Evolutionary conservation across 2,888 invertebrate genomes (phyloP).

Genomic region (Limulus polyphemus): DNA sequence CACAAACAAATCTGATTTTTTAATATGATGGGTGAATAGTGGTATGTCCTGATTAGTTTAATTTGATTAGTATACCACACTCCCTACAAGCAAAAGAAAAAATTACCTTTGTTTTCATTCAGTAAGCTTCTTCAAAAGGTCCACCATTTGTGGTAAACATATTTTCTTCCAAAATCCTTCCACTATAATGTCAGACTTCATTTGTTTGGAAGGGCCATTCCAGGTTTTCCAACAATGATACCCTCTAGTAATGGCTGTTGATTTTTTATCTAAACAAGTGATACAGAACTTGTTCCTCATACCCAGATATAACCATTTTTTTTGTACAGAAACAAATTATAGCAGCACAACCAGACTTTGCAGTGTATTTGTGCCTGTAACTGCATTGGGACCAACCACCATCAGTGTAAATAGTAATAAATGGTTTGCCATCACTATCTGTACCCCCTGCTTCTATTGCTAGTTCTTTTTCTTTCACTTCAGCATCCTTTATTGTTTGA

Average conservation of each 20-base stretch:
- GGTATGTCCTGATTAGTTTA: too few species aligned
- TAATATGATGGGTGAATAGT: too few species aligned
- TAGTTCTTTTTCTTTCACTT: background rate
- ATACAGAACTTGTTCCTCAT: background rate
- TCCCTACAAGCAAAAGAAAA: too few species aligned
- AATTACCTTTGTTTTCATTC: too few species aligned
- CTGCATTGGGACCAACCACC: background rate
- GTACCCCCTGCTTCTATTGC: background rate
- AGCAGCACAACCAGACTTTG: background rate
- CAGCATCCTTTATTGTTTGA: background rate
- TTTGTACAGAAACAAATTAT: background rate
- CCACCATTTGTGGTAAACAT: too few species aligned
- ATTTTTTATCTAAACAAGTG: background rate
- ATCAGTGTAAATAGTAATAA: background rate
- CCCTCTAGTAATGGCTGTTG: background rate
- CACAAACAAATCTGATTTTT: too few species aligned
- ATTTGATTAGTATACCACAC: too few species aligned
- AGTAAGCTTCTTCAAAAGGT: too few species aligned
- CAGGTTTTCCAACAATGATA: background rate
- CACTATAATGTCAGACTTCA: background rate
- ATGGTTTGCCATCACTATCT: background rate
- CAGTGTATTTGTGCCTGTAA: background rate
- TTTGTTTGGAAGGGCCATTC: background rate
- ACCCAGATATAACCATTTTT: background rate
- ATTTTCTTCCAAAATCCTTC: background rate